Conservation (phyloP, 2,113 vertebrate genomes). For the Piliocolobus tephrosceles region DNA sequence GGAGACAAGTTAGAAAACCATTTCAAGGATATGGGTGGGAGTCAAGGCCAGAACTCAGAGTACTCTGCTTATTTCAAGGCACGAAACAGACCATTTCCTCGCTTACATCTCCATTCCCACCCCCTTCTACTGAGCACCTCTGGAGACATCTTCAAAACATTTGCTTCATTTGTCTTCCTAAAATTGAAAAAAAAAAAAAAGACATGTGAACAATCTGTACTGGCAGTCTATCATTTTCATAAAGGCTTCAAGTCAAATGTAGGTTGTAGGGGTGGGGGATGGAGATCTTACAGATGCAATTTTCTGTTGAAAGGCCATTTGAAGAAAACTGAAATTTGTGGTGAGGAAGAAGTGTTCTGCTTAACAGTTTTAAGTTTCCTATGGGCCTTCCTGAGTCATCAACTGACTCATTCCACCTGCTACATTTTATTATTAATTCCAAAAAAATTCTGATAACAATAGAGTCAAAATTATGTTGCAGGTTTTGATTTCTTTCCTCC, state of each 20-base stretch:
- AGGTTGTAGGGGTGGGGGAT: neutral
- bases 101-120: rapidly evolving
- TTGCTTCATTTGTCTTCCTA: neutral
- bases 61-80: neutral
- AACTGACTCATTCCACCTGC: conserved; percentile 74
- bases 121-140: neutral
- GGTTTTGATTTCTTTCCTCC: conserved; percentile 52
- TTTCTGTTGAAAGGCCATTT: conserved; percentile 44
- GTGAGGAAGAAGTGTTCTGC: conserved; percentile 7
- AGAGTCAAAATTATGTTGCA: neutral
- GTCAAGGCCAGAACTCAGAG: neutral
- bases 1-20: neutral
- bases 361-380: conserved; percentile 68
- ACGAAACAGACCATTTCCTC: neutral
- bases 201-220: neutral
- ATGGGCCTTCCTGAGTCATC: conserved; percentile 77
- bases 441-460: neutral
- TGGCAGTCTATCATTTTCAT: neutral
- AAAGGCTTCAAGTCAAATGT: neutral
- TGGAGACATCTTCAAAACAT: neutral
- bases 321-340: conserved; percentile 43
- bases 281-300: neutral
- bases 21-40: neutral
- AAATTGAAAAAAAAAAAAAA: neutral
- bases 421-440: conserved; percentile 62